Percentiles rank a stretch among this genome's conserved stretches.
Conservation (phyloP, 2,888 invertebrate genomes). For the Busseola fusca region DNA sequence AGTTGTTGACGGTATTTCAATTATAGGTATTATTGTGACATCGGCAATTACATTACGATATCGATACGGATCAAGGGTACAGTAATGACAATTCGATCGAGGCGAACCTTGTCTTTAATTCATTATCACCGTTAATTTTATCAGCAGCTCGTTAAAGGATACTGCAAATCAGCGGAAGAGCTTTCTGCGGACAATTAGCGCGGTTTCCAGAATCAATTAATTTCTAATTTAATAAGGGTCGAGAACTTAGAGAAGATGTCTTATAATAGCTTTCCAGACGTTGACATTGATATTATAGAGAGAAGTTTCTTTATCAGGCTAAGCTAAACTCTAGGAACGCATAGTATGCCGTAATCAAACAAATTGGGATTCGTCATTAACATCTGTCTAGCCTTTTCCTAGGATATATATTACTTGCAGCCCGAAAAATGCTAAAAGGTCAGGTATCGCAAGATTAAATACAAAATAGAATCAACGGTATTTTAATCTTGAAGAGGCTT, state of each 20-base stretch:
- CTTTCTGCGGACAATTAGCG: constrained; percentile 61
- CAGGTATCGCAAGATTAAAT: not conserved
- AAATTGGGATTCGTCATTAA: not conserved
- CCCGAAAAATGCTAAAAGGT: not conserved
- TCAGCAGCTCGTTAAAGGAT: constrained; percentile 38
- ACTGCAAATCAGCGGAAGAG: constrained; percentile 52
- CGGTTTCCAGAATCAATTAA: constrained; percentile 65
- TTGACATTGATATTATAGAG: not conserved
- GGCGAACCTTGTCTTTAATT: constrained; percentile 54
- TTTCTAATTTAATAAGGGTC: constrained; percentile 22
- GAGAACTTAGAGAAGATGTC: not conserved
- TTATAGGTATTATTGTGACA: constrained; percentile 51
- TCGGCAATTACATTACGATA: constrained; percentile 44
- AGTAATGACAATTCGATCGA: constrained; percentile 61
- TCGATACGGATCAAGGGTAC: constrained; percentile 65
- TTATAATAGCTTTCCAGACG: constrained; percentile 3
- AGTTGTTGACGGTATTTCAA: constrained; percentile 48
- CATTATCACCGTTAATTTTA: constrained; percentile 42
- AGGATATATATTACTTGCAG: not conserved
- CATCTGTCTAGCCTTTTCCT: too few species aligned
- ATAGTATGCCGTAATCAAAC: not conserved
- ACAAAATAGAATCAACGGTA: constrained; percentile 7
- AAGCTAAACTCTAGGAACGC: not conserved
- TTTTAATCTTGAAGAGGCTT: constrained; percentile 6
- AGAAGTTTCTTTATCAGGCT: not conserved